Conservation (phyloP, 2,113 vertebrate species). For the Pan troglodytes region NHGRI_mPanTro3-v2.1_pri NC_072417.2:34830001-34830500, state of each 20-base stretch:
- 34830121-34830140: not conserved
- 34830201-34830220: conserved; percentile 99
- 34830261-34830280: conserved; percentile 98
- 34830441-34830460: not conserved
- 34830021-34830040: conserved; percentile 94
- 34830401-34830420: not conserved
- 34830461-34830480: not conserved
- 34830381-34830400: not conserved
- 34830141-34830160: not conserved
- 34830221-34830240: conserved; percentile 98
- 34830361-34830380: not conserved
- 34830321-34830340: rapidly evolving
- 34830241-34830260: conserved; percentile 97
- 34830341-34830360: rapidly evolving
- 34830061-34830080: conserved; percentile 97
- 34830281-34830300: conserved; percentile 98
- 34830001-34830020: conserved; percentile 95
- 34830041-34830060: conserved; percentile 96
- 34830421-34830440: not conserved
- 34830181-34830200: conserved; percentile 96
- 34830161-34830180: not conserved
- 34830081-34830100: conserved; percentile 99
- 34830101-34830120: conserved; percentile 95
- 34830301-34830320: conserved; percentile 83
- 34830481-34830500: not conserved